Evolutionary conservation across 37 sponge, comb jelly and placozoan species (phyloP), one percentile per base, ranked within the genome.

Genomic region (Geodia barretti): DNA sequence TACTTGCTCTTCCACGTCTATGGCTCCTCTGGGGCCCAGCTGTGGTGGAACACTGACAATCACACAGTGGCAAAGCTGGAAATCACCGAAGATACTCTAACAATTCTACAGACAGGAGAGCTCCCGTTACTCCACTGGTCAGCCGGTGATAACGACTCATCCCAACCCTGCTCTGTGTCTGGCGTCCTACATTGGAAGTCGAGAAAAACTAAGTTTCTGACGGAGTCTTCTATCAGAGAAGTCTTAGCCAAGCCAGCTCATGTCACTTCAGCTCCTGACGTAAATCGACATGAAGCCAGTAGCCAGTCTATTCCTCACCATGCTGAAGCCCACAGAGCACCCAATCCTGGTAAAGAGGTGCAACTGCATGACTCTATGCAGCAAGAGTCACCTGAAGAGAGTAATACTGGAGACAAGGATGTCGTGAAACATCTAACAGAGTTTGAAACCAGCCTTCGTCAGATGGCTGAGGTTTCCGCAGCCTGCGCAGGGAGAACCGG

Each of bases 131-230:
- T 35, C 34, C 42, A 3, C 3, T 41, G 77, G 64, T 2, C 19
- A 39, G 14, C 60, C 63, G 1, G 68, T 70, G 40, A 62, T 35
- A 14, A 47, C 14, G 14, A 47, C 14, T 14, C 54, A 17, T 47
- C 54, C 14, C 54, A 47, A 47, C 11, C 14, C 11, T n/a, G n/a
- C n/a, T 47, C 7, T 47, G 14, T 83, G 1, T 36, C 25, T 74
- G 83, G 67, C 17, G 66, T 83, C 31, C 20, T 84, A 40, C 39
- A 78, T 32, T 84, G 85, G 85, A 84, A 84, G 23, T 23, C 61
- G 0, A 84, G 36, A n/a, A 0, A 35, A 0, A 69, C 60, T 62
- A 14, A 41, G 41, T 84, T 84, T 29, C 39, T 70, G 1, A 60
- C 59, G 9, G 34, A 9, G 33, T 34, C 9, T 1, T 30, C 25